Evolutionary conservation across 2,113 vertebrate genomes (phyloP).

Genomic region (Phoenicopterus ruber): DNA sequence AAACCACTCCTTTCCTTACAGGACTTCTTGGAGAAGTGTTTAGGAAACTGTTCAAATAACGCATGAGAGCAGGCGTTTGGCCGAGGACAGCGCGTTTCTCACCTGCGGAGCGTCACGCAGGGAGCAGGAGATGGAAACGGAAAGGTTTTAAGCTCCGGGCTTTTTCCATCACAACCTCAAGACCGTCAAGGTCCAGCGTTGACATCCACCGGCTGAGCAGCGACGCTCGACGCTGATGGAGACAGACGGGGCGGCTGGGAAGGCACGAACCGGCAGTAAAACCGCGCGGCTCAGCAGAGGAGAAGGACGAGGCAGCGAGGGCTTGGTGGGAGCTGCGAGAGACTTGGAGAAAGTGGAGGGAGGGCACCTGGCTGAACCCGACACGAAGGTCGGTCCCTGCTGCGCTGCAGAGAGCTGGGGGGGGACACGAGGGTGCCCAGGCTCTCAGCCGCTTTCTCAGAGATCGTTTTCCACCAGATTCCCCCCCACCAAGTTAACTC

Average conservation of each 20-base stretch:
- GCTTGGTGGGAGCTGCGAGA: neutral
- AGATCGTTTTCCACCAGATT: neutral
- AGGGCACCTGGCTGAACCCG: neutral
- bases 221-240: neutral
- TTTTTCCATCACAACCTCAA: neutral
- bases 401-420: neutral
- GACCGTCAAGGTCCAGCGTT: neutral
- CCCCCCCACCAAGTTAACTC: fast-evolving
- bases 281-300: fast-evolving
- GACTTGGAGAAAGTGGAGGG: neutral
- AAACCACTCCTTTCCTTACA: neutral
- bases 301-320: neutral
- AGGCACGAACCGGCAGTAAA: neutral
- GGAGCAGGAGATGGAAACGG: neutral
- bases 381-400: too few relatives aligned
- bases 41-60: neutral
- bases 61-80: neutral
- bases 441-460: fast-evolving
- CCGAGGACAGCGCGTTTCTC: neutral
- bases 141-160: neutral
- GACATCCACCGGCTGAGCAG: neutral
- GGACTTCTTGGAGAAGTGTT: neutral
- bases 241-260: neutral
- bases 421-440: neutral
- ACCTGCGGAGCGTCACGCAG: neutral